Base-by-base conservation (phyloP, 2,888 invertebrate species). In the Drosophila kuntzei region DNA sequence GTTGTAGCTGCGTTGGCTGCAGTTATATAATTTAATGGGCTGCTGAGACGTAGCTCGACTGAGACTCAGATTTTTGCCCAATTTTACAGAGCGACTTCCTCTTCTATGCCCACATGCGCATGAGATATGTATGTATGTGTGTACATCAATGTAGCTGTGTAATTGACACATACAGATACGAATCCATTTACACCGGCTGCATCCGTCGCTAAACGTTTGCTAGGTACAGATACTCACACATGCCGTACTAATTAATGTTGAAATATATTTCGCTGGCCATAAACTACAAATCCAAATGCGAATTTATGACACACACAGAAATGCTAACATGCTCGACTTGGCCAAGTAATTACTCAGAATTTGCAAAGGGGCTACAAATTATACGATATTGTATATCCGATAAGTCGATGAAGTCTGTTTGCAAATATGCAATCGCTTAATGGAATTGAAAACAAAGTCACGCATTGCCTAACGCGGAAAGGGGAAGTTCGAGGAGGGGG, bases 11-110 rank as follows among this genome's bases (percentile, higher is more conserved):
- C 58, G 64, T 79, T 76, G 73, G 74, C 39, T 61, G 78, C 46
- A 44, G 80, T 81, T 81, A 86, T 75, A 86, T 81, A 81, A 81
- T 68, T 66, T 86, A 82, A 81, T 81, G 71, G 81, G 77, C 80
- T 58, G 61, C 74, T 44, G 63, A 44, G 43, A 41, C 67, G 18
- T 46, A 47, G 58, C 57, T 58, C 25, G 50, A 57, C 63, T 68
- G 68, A 50, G 61, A 29, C 27, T 66, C 63, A 81, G 82, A 84
- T 81, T 72, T 76, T 79, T 72, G 73, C 64, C 81, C 81, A 87
- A 87, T 87, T 84, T 76, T 64, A 83, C 65, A 60, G 55, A 65
- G 59, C 47, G 51, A 77, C 72, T 79, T 79, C 72, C 77, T 79
- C 69, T 76, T 74, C 76, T 76, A 41, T 50, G 58, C 54, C 58